phyloP scores from a whole-genome alignment of 2,797 vertebrate genomes.

The Mormyrus proboscirostris region DNA sequence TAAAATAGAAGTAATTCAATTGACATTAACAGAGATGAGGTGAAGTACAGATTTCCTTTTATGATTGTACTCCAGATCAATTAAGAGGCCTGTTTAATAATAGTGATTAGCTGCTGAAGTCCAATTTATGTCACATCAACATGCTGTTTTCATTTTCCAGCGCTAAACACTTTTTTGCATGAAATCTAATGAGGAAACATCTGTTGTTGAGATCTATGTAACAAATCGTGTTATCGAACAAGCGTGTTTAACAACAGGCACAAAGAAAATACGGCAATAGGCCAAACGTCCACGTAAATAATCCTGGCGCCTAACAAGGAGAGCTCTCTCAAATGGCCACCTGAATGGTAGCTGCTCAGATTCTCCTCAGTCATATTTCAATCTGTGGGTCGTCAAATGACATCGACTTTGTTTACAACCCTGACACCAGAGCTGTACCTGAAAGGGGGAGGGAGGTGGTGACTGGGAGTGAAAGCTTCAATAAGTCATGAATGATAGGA shows the following conservation, averaged over 20 bases:
- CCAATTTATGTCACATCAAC: constrained; percentile 55
- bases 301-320: not conserved
- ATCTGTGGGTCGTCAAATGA: not conserved
- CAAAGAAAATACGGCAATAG: not conserved
- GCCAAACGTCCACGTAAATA: not conserved
- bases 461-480: not conserved
- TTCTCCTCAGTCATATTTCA: not conserved
- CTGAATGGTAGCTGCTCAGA: not conserved
- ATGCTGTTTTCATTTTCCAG: constrained; percentile 51
- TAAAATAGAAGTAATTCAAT: not conserved
- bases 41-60: constrained; percentile 58
- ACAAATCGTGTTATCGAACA: not conserved
- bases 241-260: not conserved
- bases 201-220: constrained; percentile 32
- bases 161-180: constrained; percentile 32
- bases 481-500: not conserved
- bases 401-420: constrained; percentile 2
- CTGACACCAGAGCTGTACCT: not conserved
- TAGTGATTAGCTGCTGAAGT: constrained; percentile 59
- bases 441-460: not conserved
- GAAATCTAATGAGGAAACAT: constrained; percentile 39
- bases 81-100: constrained; percentile 64
- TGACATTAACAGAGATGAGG: constrained; percentile 61
- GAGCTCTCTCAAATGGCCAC: not conserved
- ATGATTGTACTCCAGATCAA: constrained; percentile 53